phyloP scores from a whole-genome alignment of 2,113 vertebrate species.

The Prietella phreatophila region DNA sequence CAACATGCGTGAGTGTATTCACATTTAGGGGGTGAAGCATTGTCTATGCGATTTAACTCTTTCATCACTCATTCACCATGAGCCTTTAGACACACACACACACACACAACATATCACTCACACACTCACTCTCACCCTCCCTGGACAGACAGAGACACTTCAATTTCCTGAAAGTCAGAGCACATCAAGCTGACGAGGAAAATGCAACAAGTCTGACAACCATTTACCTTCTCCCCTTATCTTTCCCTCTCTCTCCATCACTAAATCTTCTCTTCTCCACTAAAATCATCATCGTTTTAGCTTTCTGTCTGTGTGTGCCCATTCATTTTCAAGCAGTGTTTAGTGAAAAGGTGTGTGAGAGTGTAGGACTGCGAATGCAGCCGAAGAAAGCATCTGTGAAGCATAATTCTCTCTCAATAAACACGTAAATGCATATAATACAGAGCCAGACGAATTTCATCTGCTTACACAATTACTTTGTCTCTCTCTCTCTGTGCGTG shows the following conservation, averaged over 20 bases:
- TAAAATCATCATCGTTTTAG: constrained; percentile 7
- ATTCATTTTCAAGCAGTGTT: background rate
- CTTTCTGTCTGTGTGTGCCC: background rate
- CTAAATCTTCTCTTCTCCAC: background rate
- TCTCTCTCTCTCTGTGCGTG: background rate
- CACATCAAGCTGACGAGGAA: constrained; percentile 46
- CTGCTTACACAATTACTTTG: background rate
- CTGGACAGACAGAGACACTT: constrained; percentile 41
- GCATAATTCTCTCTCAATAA: background rate
- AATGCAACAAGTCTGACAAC: constrained; percentile 52
- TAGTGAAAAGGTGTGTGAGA: background rate
- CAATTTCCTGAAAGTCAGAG: constrained; percentile 56
- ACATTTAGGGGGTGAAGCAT: background rate
- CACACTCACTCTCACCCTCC: background rate
- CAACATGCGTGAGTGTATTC: background rate
- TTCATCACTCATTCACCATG: background rate
- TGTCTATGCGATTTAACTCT: constrained; percentile 28
- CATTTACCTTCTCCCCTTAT: constrained; percentile 10
- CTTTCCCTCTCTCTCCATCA: background rate
- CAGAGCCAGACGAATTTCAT: too few relatives aligned
- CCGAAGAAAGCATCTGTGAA: background rate
- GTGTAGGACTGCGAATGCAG: background rate
- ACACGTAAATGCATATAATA: too few relatives aligned
- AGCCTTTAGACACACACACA: background rate
- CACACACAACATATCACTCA: background rate